Evolutionary conservation across 2,888 invertebrate genomes (phyloP).

Genomic region (Scaptomyza reducta): DNA sequence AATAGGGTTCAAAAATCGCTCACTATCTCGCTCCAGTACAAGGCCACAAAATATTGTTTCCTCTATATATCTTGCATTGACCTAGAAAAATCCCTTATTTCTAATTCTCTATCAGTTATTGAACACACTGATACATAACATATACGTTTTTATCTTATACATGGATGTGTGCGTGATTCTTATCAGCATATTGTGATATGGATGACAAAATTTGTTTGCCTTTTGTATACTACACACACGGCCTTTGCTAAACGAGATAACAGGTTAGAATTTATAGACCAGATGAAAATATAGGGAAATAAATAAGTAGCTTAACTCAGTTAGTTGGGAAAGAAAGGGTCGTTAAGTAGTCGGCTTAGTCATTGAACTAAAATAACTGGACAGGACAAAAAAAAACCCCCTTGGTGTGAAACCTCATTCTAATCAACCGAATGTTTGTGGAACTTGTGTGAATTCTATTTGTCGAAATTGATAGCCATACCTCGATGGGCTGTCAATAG

Average conservation of each 20-base stretch:
- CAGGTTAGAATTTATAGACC: slow-evolving; percentile 38
- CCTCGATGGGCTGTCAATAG: slow-evolving; percentile 9
- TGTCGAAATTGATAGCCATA: not conserved
- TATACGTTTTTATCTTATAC: slow-evolving; percentile 6
- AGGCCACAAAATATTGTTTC: slow-evolving; percentile 32
- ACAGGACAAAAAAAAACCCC: not conserved
- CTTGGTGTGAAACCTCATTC: not conserved
- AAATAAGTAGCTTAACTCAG: slow-evolving; percentile 16
- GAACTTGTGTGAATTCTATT: slow-evolving; percentile 1
- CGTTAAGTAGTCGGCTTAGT: slow-evolving; percentile 52
- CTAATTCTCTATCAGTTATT: slow-evolving; percentile 29
- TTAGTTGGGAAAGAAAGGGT: slow-evolving; percentile 7
- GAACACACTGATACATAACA: slow-evolving; percentile 8
- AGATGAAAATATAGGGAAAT: slow-evolving; percentile 54
- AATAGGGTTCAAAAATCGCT: slow-evolving; percentile 21
- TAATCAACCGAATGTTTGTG: not conserved
- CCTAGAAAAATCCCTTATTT: slow-evolving; percentile 46
- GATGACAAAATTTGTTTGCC: slow-evolving; percentile 64
- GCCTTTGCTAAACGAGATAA: slow-evolving; percentile 51
- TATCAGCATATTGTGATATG: slow-evolving; percentile 59
- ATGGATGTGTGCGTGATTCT: slow-evolving; percentile 6
- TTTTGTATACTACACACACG: slow-evolving; percentile 33
- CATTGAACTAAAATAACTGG: no score
- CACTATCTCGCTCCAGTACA: slow-evolving; percentile 29
- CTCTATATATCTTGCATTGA: slow-evolving; percentile 37